phyloP scores from a whole-genome alignment of 1,140 invertebrate species.

The Lineus longissimus region DNA sequence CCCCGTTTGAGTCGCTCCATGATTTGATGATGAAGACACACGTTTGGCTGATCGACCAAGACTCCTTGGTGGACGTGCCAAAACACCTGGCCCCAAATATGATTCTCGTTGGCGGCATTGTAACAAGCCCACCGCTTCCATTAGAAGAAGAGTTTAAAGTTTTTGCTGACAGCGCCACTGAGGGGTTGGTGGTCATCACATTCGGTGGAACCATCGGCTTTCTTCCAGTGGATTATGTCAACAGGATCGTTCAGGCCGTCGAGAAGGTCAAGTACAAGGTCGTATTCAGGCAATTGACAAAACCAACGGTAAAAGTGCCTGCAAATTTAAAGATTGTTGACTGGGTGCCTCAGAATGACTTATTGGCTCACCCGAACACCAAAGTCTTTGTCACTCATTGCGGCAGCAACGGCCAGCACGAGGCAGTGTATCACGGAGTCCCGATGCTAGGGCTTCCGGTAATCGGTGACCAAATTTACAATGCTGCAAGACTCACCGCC shows the following conservation, averaged over 20 bases:
- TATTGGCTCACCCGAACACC: background rate
- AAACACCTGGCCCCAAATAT: no score
- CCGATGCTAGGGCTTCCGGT: background rate
- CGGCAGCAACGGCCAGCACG: background rate
- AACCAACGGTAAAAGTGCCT: conserved; percentile 52
- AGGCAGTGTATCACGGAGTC: background rate
- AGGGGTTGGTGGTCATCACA: no score
- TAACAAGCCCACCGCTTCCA: no score
- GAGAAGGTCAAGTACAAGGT: conserved; percentile 55
- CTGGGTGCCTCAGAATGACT: background rate
- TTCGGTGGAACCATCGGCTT: background rate
- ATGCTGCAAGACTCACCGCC: background rate
- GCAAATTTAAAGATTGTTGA: background rate
- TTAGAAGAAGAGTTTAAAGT: no score
- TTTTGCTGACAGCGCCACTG: no score
- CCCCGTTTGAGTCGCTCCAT: no score
- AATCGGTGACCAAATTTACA: conserved; percentile 39
- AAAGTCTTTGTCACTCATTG: background rate
- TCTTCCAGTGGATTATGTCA: conserved; percentile 10
- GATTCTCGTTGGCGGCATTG: no score
- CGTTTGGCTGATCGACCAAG: no score
- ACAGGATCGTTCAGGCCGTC: conserved; percentile 52
- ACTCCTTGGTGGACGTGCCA: no score
- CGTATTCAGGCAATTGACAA: conserved; percentile 57
- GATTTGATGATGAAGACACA: no score